A percentile compares a stretch with the other conserved stretches of the same genome.
phyloP scores from a whole-genome alignment of 2,797 vertebrate species.

The Nyctalus aviator region DNA sequence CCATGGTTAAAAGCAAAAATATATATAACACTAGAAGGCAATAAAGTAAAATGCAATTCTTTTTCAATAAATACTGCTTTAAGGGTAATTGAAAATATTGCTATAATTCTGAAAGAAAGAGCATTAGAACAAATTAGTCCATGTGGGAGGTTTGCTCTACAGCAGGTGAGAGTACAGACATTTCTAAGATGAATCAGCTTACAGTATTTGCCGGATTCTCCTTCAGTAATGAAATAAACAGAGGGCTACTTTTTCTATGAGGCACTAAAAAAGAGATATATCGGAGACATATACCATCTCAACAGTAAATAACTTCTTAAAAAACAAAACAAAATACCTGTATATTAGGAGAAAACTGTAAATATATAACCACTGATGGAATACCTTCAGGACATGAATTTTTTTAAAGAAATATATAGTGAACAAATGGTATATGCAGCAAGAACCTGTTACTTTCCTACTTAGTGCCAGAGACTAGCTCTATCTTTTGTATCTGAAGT shows the following conservation, averaged over 20 bases:
- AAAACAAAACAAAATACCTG: background rate
- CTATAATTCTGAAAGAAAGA: conserved; percentile 16
- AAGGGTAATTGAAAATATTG: conserved; percentile 61
- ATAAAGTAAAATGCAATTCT: conserved; percentile 26
- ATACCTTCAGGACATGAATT: background rate
- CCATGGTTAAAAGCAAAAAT: background rate
- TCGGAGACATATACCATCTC: background rate
- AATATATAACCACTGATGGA: background rate
- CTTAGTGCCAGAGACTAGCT: background rate
- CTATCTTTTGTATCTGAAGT: background rate
- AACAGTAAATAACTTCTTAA: conserved; percentile 29
- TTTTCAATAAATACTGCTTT: conserved; percentile 51
- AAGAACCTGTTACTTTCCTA: background rate
- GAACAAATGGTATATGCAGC: background rate
- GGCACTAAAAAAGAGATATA: background rate
- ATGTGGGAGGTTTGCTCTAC: background rate
- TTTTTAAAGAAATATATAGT: background rate
- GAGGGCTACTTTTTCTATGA: conserved; percentile 20
- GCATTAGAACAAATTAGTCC: conserved; percentile 58
- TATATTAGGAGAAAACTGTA: background rate
- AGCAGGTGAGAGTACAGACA: conserved; percentile 8
- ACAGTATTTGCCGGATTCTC: conserved; percentile 20
- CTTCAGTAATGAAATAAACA: conserved; percentile 47
- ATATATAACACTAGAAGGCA: background rate
- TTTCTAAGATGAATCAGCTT: conserved; percentile 28